Base-by-base conservation (phyloP, 2,888 invertebrate species). In the Agrotis ipsilon region DNA sequence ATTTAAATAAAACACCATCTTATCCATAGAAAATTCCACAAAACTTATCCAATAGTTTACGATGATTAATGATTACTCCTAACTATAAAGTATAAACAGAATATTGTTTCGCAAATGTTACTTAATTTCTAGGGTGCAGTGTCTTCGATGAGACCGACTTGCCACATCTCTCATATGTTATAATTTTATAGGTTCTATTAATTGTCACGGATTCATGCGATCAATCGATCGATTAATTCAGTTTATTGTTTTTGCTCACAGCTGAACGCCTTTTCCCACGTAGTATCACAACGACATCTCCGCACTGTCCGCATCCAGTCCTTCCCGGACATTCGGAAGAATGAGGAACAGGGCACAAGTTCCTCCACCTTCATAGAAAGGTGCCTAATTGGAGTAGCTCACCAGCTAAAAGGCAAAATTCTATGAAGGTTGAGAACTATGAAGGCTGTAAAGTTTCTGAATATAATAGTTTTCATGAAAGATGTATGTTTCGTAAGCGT, bases 31-130 rank as follows among this genome's bases (percentile, higher is more conserved):
- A 69, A n/a, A 69, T 69, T 68, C 27, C 64, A 19, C 59, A 27
- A 65, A 55, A 75, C 77, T 83, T 82, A 72, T 39, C 59, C 24
- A 77, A 70, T 27, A 49, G 60, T 61, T 72, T 72, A 64, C 49
- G 64, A 71, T 81, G 81, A 83, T 81, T 82, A 69, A 81, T 77
- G 78, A 70, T 72, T 48, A 71, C 52, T 72, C 54, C 18, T 64
- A 59, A 68, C 57, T 55, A 24, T 32, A 19, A 57, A 64, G 39
- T 59, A 51, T 67, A 48, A 24, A 59, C 55, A 69, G 51, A 55
- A 58, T 45, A 48, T 19, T 66, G 48, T 27, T 66, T 70, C 59
- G 71, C 14, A 19, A 57, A 48, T 68, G 52, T 79, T 75, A 57
- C 75, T 69, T 55, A 54, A 72, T 46, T 55, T 63, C 16, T 63